Evolutionary conservation across 1,140 invertebrate species (phyloP).

Genomic region (Pectinophora gossypiella): DNA sequence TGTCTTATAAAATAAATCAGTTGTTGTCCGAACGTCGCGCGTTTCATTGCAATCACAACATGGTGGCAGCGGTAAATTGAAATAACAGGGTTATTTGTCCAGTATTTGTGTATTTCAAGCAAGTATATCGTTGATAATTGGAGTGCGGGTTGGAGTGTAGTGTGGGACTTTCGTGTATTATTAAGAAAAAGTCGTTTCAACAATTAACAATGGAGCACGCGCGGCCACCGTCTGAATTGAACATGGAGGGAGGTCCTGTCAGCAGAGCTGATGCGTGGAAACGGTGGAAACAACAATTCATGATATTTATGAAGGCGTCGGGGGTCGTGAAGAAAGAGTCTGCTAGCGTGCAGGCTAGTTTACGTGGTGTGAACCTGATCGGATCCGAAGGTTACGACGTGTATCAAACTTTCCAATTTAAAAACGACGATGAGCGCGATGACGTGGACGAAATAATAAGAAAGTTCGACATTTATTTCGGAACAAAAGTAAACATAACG

Average conservation of each 20-base stretch:
- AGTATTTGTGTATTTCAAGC: too few species aligned
- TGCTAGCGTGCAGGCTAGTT: constrained; percentile 14
- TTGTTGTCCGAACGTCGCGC: too few species aligned
- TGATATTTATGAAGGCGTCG: constrained; percentile 18
- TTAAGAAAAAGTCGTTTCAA: too few species aligned
- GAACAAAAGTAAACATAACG: constrained; percentile 20
- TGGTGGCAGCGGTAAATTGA: too few species aligned
- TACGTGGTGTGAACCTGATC: constrained; percentile 16
- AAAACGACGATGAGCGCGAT: constrained; percentile 5
- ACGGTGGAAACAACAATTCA: constrained; percentile 14
- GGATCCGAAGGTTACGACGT: constrained; percentile 17
- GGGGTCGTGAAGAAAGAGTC: constrained; percentile 8
- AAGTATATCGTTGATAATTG: too few species aligned
- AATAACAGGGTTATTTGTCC: too few species aligned
- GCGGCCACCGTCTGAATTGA: constrained; percentile 1
- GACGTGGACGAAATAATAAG: constrained; percentile 8
- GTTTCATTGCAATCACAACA: too few species aligned
- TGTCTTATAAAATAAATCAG: too few species aligned
- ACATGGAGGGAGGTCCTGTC: constrained; percentile 8
- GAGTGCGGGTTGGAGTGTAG: too few species aligned
- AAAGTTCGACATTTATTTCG: constrained; percentile 18
- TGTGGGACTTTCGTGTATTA: too few species aligned
- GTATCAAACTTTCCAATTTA: constrained; percentile 13
- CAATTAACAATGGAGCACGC: background rate
- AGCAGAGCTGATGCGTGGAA: constrained; percentile 12